Conservation (phyloP, 1,140 invertebrate genomes). For the Zaprionus taronus region DNA sequence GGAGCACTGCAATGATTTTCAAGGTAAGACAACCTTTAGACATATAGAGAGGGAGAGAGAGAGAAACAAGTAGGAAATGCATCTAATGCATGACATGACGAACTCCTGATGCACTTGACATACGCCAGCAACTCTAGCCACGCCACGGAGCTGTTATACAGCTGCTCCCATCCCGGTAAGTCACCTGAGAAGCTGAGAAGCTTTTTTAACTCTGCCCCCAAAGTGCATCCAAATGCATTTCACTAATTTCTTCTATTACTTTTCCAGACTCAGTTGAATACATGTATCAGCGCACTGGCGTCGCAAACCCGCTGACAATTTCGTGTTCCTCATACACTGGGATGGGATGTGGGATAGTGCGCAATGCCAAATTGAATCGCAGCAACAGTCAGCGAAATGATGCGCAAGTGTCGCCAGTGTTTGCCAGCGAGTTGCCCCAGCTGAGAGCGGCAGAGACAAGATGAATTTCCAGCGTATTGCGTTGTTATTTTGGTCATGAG, state of each 20-base stretch:
- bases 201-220: not conserved
- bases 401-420: slow-evolving; percentile 66
- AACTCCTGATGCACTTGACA: slow-evolving; percentile 34
- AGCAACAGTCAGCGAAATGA: slow-evolving; percentile 64
- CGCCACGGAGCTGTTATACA: not conserved
- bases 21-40: slow-evolving; percentile 70
- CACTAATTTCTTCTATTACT: not conserved
- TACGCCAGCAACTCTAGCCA: not conserved
- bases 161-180: not conserved
- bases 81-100: slow-evolving; percentile 29
- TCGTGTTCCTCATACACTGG: not conserved
- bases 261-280: not conserved
- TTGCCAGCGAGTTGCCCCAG: slow-evolving; percentile 27
- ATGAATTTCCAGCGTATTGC: slow-evolving; percentile 78
- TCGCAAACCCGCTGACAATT: slow-evolving; percentile 20
- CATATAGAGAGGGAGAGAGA: not conserved
- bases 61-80: slow-evolving; percentile 12
- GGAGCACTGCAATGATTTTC: slow-evolving; percentile 72
- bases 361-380: slow-evolving; percentile 11
- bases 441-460: slow-evolving; percentile 52
- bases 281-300: not conserved
- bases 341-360: not conserved
- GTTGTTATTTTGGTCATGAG: slow-evolving; percentile 77
- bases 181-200: not conserved
- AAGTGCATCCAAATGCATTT: not conserved